These are phyloP conservation scores for Loripinus fragilis DNA, from an alignment of 2,888 invertebrate species.

Conservation along the genomic window DNA sequence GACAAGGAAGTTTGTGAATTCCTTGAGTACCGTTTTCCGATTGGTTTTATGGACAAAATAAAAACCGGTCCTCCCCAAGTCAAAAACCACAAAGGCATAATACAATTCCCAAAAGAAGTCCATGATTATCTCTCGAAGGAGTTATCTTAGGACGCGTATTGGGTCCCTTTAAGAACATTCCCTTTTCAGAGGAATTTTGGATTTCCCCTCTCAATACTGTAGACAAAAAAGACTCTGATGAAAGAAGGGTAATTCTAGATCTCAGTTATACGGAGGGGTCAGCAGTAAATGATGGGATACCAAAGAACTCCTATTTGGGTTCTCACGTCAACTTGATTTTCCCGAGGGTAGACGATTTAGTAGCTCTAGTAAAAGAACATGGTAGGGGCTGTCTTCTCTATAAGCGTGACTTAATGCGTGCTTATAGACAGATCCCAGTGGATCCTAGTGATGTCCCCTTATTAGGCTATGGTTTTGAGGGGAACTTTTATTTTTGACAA, in stretches of 20 bases:
- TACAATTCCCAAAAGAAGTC: background rate
- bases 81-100: too few species aligned
- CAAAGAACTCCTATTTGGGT: too few species aligned
- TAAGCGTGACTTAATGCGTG: background rate
- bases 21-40: background rate
- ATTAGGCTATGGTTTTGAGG: background rate
- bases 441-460: background rate
- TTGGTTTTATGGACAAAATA: background rate
- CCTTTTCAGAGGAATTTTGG: too few species aligned
- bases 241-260: constrained; percentile 6
- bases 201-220: too few species aligned
- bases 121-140: background rate
- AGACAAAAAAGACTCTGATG: too few species aligned
- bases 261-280: too few species aligned
- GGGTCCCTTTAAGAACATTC: too few species aligned
- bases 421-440: background rate
- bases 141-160: too few species aligned
- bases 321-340: background rate
- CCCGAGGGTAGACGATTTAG: background rate
- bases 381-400: background rate
- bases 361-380: background rate
- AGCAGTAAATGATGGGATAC: too few species aligned
- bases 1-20: too few species aligned
- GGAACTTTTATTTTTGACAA: background rate
- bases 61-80: background rate